A percentile compares a stretch with the other conserved stretches of the same genome.
Conservation (phyloP, 2,888 invertebrate species). For the Pheosia gnoma region DNA sequence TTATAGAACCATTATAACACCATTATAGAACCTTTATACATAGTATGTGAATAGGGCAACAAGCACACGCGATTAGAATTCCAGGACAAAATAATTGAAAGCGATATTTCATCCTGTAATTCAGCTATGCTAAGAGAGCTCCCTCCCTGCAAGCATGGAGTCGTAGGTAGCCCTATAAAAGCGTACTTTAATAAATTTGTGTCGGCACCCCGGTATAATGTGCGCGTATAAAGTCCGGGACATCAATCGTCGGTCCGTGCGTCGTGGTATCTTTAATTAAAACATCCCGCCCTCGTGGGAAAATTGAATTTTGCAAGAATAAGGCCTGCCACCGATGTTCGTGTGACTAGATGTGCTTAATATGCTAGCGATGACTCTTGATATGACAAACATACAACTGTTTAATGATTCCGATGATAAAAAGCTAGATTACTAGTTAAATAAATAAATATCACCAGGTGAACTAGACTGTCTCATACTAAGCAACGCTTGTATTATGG, state of each 20-base stretch:
- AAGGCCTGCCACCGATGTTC: constrained; percentile 8
- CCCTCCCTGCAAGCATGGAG: not conserved
- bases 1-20: too few species aligned
- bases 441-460: too few species aligned
- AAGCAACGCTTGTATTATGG: too few species aligned
- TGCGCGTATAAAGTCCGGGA: constrained; percentile 12
- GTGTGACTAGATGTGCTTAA: not conserved
- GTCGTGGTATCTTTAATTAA: constrained; percentile 28
- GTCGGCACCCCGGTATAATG: not conserved
- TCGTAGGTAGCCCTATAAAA: not conserved
- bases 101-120: not conserved
- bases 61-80: not conserved
- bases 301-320: constrained; percentile 35
- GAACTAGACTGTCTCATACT: too few species aligned
- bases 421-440: too few species aligned
- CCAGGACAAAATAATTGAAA: not conserved
- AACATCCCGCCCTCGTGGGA: constrained; percentile 19
- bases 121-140: not conserved
- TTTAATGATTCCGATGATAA: too few species aligned
- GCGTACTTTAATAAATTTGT: constrained; percentile 3
- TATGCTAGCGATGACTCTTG: too few species aligned
- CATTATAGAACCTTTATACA: too few species aligned
- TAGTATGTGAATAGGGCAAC: too few species aligned
- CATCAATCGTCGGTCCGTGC: constrained; percentile 27
- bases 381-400: too few species aligned